A percentile compares a stretch with the other conserved stretches of the same genome.
Evolutionary conservation across 92 coral and sea anemone genomes (phyloP).

Genomic region (Pocillopora grandis): DNA sequence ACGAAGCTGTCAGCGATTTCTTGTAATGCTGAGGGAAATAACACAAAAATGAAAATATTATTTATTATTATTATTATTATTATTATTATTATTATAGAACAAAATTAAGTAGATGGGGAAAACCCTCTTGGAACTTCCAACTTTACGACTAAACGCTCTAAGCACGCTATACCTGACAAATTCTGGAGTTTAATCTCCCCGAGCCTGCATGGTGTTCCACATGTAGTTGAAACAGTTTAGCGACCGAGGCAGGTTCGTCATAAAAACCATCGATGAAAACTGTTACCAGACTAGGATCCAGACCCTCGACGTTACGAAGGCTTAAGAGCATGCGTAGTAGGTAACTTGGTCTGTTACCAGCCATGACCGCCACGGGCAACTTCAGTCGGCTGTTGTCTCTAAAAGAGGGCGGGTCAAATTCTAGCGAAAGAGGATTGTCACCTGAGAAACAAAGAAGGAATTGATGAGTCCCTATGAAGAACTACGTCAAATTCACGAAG

Average conservation of each 20-base stretch:
- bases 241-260: slow-evolving; percentile 70
- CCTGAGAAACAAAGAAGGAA: slow-evolving; percentile 47
- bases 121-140: too few relatives aligned
- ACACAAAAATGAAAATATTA: too few relatives aligned
- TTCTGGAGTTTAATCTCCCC: slow-evolving; percentile 56
- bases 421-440: slow-evolving; percentile 40
- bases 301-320: slow-evolving; percentile 64
- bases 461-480: neutral
- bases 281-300: slow-evolving; percentile 64
- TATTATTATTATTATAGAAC: too few relatives aligned
- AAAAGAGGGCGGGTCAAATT: slow-evolving; percentile 61
- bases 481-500: too few relatives aligned
- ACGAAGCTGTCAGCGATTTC: slow-evolving; percentile 45
- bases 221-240: slow-evolving; percentile 59
- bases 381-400: slow-evolving; percentile 59
- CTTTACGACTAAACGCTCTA: too few relatives aligned
- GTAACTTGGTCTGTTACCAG: slow-evolving; percentile 75
- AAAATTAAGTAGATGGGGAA: too few relatives aligned
- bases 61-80: too few relatives aligned
- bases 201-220: slow-evolving; percentile 69
- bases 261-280: slow-evolving; percentile 77
- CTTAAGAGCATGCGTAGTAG: slow-evolving; percentile 70
- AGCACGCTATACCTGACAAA: slow-evolving; percentile 59
- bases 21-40: slow-evolving; percentile 53
- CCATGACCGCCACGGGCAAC: slow-evolving; percentile 81